Base-by-base conservation (phyloP, 2,888 invertebrate genomes). In the Malthinus flaveolus region DNA sequence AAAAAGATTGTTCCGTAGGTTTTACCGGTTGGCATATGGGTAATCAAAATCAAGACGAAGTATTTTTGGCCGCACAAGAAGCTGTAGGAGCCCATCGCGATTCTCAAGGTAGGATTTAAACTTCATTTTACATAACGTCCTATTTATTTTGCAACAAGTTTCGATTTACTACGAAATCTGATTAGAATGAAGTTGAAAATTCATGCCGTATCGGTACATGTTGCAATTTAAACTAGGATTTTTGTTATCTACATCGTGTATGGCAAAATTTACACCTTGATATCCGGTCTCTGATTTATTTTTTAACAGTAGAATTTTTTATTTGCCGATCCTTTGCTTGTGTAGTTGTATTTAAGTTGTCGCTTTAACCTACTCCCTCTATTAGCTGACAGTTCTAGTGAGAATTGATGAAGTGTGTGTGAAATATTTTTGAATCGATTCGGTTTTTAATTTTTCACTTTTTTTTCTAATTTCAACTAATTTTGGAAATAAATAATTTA, bases 11-110 rank as follows among this genome's bases (percentile, higher is more conserved):
- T 82, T 83, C n/a, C n/a, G 49, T 81, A 91, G 92, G 91, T 84
- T 90, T 91, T 82, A 87, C 87, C 75, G 82, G 85, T 83, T 93
- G 93, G 93, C 92, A 91, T 81, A 88, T 91, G 83, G 86, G 88
- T 78, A 83, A 83, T 82, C 83, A 86, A 82, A 85, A 88, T 87
- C 91, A 91, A 82, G 93, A 93, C 75, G 92, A 93, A 84, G 87
- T 91, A 75, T 87, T 87, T 77, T 86, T 92, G 84, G 88, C 89
- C 78, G 89, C 91, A 78, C 91, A 89, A 83, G 92, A 90, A 79
- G 83, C 84, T 74, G 84, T 83, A 63, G 83, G 84, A 81, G 87
- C 87, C 82, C 91, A 91, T 81, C 87, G 92, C 82, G 93, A 93
- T 83, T 89, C 91, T 79, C 92, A 93, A 93, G 93, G 93, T 93